Evolutionary conservation across 2,888 invertebrate species (phyloP).

Genomic region (Griposia aprilina): DNA sequence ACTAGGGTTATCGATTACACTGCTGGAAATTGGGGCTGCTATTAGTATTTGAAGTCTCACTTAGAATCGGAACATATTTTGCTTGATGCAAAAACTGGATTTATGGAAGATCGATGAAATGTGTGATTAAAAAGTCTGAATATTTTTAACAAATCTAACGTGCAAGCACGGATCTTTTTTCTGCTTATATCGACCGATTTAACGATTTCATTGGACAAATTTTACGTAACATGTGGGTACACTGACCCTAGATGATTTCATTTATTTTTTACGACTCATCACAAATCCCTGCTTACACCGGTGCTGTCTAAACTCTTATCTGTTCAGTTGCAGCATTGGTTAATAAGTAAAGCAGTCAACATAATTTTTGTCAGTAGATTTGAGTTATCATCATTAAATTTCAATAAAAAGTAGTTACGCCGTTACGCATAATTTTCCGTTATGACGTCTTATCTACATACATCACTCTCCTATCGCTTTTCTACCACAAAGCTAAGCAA

Average conservation of each 20-base stretch:
- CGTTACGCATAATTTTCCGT: background rate
- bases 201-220: background rate
- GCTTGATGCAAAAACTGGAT: background rate
- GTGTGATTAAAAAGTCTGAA: background rate
- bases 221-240: too few species aligned
- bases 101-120: background rate
- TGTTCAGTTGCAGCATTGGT: too few species aligned
- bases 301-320: too few species aligned
- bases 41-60: constrained; percentile 27
- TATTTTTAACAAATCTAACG: background rate
- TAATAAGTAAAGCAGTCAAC: too few species aligned
- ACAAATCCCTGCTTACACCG: too few species aligned
- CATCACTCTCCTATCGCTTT: background rate
- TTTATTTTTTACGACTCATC: too few species aligned
- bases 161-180: too few species aligned
- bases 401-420: too few species aligned
- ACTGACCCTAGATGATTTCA: too few species aligned
- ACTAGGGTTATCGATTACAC: constrained; percentile 46
- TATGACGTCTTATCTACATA: background rate
- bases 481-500: background rate
- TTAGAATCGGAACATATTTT: background rate
- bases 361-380: too few species aligned
- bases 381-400: too few species aligned
- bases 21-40: constrained; percentile 18
- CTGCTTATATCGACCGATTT: background rate